These are phyloP conservation scores for Cebus imitator DNA, from an alignment of 2,113 vertebrate genomes.

Conservation along the genomic window DNA sequence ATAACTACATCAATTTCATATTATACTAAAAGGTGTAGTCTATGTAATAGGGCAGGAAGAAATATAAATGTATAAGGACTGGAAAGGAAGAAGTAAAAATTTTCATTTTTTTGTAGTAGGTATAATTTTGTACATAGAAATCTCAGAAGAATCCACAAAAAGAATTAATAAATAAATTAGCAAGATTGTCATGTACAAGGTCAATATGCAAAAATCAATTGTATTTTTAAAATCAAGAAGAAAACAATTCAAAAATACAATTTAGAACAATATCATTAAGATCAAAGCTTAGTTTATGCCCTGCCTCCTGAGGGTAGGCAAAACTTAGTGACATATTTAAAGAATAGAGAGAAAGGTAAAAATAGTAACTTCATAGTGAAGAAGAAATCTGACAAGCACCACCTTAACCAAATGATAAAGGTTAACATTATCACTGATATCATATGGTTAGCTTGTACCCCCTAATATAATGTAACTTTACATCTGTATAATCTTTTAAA, in stretches of 20 bases:
- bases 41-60: background rate
- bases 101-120: background rate
- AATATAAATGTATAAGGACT: background rate
- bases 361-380: background rate
- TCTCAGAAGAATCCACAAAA: background rate
- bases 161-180: background rate
- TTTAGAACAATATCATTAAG: background rate
- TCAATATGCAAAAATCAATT: background rate
- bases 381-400: background rate
- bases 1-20: background rate
- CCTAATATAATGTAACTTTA: background rate
- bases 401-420: background rate
- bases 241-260: background rate
- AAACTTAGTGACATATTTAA: background rate
- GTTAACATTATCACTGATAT: background rate
- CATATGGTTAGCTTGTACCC: too few species aligned
- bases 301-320: background rate
- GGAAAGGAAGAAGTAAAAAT: background rate
- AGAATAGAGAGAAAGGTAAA: background rate
- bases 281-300: background rate
- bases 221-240: conserved; percentile 25
- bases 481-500: background rate
- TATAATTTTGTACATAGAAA: background rate
- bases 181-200: background rate
- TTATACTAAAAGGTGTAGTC: background rate